These are phyloP conservation scores for Actinemys pallida DNA, from an alignment of 2,113 vertebrate species.

Conservation along the genomic window DNA sequence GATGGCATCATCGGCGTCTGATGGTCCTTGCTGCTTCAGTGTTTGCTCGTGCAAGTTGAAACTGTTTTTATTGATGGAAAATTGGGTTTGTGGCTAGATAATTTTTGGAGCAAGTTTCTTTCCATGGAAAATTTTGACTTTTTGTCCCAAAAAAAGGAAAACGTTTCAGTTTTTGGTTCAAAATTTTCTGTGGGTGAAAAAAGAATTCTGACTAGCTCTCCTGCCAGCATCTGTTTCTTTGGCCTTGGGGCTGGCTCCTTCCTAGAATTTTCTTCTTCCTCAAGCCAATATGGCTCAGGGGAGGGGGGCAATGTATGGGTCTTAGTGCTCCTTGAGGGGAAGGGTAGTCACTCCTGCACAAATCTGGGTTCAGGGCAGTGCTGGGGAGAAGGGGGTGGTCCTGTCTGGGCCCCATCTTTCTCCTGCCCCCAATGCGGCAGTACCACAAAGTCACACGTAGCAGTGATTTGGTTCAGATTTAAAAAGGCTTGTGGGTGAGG, in stretches of 20 bases:
- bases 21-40: neutral
- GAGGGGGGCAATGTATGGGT: neutral
- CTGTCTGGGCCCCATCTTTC: neutral
- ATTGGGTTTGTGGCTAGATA: neutral
- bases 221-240: neutral
- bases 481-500: neutral
- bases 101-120: neutral
- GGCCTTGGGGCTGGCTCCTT: neutral
- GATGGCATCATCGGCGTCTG: neutral
- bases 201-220: neutral
- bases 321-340: neutral
- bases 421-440: neutral
- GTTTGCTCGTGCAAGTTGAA: neutral
- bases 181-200: neutral
- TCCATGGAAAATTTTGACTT: neutral
- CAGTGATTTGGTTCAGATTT: neutral
- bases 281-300: neutral
- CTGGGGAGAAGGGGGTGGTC: neutral
- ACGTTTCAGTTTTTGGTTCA: neutral
- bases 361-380: fast-evolving
- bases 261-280: neutral
- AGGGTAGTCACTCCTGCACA: fast-evolving
- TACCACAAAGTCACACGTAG: neutral
- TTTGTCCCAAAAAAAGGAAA: neutral
- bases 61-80: neutral